Evolutionary conservation across 2,888 invertebrate genomes (phyloP), one percentile per base, ranked within the genome.

Genomic region (Tiliacea aurago): DNA sequence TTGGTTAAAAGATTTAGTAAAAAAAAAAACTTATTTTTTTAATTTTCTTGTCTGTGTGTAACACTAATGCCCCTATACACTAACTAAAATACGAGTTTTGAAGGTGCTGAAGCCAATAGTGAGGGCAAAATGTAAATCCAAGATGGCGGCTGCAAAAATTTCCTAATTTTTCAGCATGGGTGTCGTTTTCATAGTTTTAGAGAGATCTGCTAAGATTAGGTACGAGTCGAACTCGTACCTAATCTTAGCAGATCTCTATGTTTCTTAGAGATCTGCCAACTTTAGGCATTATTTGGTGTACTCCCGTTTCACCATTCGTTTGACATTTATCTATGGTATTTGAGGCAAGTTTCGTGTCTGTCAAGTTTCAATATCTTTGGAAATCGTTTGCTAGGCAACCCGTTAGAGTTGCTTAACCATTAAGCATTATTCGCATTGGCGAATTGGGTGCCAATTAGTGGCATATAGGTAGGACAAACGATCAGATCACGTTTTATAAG

Each of bases 1-100:
- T 67, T 77, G 43, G 51, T 18, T 70, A 56, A 68, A 77, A n/a
- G 7, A 0, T n/a, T 47, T 20, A 6, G 1, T 43, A 41, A 28
- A 10, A 37, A 37, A 37, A 33, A 37, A 45, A 33, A 2, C 1
- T 10, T 28, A 13, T n/a, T 37, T 45, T 20, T 43, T 7, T 45
- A 0, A 11, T 18, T 43, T 61, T 61, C n/a, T 0, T 23, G 23
- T 23, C 6, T 43, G 6, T 15, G 2, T 37, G 2, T 7, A 20
- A 7, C 13, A n/a, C 7, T 15, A 23, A 13, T n/a, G n/a, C 4
- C 37, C 9, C 9, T 53, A n/a, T 49, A n/a, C 11, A n/a, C 51
- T 11, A 13, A n/a, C n/a, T n/a, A n/a, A n/a, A n/a, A n/a, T n/a
- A n/a, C n/a, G n/a, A n/a, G n/a, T n/a, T n/a, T n/a, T n/a, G n/a